Conservation (phyloP, 2,797 vertebrate species). For the Acrossocheilus fasciatus region DNA sequence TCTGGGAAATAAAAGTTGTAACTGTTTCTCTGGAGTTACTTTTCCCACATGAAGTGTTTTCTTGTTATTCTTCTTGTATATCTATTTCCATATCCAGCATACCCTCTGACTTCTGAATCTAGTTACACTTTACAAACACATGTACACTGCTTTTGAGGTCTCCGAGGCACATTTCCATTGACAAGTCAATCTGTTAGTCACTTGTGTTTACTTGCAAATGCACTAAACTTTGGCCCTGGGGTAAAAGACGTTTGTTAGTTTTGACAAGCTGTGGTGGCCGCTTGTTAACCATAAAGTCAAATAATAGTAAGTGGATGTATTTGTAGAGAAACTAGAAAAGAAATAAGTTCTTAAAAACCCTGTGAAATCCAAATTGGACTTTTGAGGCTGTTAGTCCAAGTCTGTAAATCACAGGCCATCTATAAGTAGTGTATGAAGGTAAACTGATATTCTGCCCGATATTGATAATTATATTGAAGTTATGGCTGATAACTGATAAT, state of each 20-base stretch:
- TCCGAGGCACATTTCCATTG: constrained; percentile 12
- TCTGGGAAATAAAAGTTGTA: constrained; percentile 40
- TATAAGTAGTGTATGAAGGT: not conserved
- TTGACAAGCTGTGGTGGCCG: not conserved
- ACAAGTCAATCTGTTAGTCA: constrained; percentile 13
- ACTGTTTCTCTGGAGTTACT: constrained; percentile 43
- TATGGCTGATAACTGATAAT: not conserved
- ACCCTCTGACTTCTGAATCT: constrained; percentile 17
- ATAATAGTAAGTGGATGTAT: not conserved
- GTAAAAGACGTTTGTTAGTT: not conserved
- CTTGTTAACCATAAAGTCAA: constrained; percentile 3
- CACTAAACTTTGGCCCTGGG: not conserved
- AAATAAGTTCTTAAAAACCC: not conserved
- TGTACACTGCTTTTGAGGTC: not conserved
- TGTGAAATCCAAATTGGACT: no score
- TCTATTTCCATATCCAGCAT: constrained; percentile 28
- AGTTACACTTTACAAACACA: constrained; percentile 9
- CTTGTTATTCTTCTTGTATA: constrained; percentile 30
- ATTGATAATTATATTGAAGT: not conserved
- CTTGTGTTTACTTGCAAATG: constrained; percentile 25
- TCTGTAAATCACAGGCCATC: not conserved
- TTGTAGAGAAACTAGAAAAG: not conserved
- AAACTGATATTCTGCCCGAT: not conserved
- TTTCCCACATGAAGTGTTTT: constrained; percentile 35
- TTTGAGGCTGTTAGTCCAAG: not conserved